A percentile compares a stretch with the other conserved stretches of the same genome.
Evolutionary conservation across 2,888 invertebrate species (phyloP).

Genomic region (Ichneumoninae sp.): DNA sequence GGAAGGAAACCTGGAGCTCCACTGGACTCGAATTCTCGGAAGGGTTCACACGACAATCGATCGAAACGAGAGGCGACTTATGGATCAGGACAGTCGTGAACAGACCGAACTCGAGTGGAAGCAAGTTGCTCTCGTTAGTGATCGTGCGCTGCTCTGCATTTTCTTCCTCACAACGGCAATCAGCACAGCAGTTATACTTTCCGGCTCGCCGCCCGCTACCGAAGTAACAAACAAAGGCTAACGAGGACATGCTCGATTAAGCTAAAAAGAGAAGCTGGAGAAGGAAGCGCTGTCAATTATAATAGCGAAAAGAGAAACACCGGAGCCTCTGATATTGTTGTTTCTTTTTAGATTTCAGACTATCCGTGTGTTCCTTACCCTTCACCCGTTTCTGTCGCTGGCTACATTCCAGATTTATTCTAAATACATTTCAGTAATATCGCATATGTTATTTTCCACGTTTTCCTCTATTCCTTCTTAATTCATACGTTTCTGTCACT

Average conservation of each 20-base stretch:
- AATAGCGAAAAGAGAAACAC: neutral
- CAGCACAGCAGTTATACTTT: constrained; percentile 92
- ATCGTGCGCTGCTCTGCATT: constrained; percentile 90
- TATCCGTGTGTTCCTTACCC: neutral
- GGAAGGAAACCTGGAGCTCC: constrained; percentile 86
- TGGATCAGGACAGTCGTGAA: constrained; percentile 92
- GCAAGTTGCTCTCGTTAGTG: constrained; percentile 91
- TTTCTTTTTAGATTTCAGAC: neutral
- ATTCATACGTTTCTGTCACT: no score
- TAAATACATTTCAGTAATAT: no score
- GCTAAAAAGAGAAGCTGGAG: constrained; percentile 1
- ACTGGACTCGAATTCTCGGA: constrained; percentile 88
- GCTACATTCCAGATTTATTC: no score
- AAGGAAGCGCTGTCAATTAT: constrained; percentile 53
- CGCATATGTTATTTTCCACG: no score
- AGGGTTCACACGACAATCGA: constrained; percentile 91
- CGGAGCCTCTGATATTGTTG: neutral
- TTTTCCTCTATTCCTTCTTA: no score
- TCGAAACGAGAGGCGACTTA: constrained; percentile 91
- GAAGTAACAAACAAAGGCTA: constrained; percentile 70
- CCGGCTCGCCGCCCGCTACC: constrained; percentile 86
- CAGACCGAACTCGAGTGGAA: constrained; percentile 94
- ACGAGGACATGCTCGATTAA: neutral
- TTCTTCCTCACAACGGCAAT: constrained; percentile 91
- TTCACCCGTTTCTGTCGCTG: neutral